These are phyloP conservation scores for Progne subis DNA, from an alignment of 2,113 vertebrate genomes.

Conservation along the genomic window DNA sequence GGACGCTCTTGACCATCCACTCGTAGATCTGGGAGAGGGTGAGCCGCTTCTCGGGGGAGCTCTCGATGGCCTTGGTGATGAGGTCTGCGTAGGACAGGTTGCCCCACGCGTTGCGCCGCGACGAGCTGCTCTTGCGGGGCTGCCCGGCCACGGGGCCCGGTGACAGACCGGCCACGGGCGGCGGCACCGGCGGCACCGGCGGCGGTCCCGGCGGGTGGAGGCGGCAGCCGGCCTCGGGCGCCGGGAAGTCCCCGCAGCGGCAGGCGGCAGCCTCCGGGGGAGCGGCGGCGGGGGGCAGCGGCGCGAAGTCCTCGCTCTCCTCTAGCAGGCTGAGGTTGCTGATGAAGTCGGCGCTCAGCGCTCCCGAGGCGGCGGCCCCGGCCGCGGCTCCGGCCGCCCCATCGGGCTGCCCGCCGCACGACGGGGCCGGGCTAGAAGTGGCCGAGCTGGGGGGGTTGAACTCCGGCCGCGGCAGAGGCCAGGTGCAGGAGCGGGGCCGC, in stretches of 20 bases:
- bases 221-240: constrained; percentile 49
- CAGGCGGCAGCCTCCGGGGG: constrained; percentile 60
- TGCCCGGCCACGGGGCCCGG: constrained; percentile 79
- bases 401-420: constrained; percentile 66
- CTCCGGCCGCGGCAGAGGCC: constrained; percentile 91
- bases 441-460: constrained; percentile 87
- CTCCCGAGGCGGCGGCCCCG: constrained; percentile 37
- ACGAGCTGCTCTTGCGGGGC: constrained; percentile 95
- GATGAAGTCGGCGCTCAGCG: constrained; percentile 79
- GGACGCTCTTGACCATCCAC: constrained; percentile 97
- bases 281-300: constrained; percentile 58
- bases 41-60: constrained; percentile 92
- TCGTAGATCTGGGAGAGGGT: constrained; percentile 97
- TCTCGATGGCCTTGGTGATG: constrained; percentile 97
- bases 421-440: constrained; percentile 88
- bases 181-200: constrained; percentile 67
- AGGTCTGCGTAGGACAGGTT: constrained; percentile 98
- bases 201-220: constrained; percentile 28
- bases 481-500: constrained; percentile 92
- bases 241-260: constrained; percentile 61
- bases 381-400: not conserved
- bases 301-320: constrained; percentile 86
- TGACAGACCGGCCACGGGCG: constrained; percentile 77
- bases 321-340: constrained; percentile 88
- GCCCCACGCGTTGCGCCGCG: constrained; percentile 94